These are phyloP conservation scores for Pogonomyrmex barbatus DNA, from an alignment of 1,140 invertebrate species.

Conservation along the genomic window DNA sequence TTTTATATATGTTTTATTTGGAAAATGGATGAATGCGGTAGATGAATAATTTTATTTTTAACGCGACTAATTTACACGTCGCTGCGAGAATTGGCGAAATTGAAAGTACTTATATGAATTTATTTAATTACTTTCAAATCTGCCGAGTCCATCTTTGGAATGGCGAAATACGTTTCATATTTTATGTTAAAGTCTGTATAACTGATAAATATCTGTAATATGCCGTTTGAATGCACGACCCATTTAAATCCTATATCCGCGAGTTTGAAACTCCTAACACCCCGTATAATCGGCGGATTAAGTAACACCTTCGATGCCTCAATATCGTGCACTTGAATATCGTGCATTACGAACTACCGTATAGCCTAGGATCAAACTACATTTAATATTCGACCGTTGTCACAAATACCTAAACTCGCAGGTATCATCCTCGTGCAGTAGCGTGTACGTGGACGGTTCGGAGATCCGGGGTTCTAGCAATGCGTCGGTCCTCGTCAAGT, in stretches of 20 bases:
- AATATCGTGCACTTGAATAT: background rate
- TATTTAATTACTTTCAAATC: background rate
- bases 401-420: constrained; percentile 81
- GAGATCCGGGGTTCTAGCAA: constrained; percentile 98
- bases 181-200: background rate
- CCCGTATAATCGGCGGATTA: background rate
- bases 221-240: background rate
- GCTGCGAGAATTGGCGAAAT: background rate
- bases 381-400: background rate
- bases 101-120: background rate
- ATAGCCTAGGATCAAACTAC: constrained; percentile 2
- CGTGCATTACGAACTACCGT: background rate
- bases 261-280: constrained; percentile 14
- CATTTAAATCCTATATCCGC: constrained; percentile 21
- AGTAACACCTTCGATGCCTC: background rate
- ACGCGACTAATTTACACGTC: background rate
- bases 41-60: background rate
- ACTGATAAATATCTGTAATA: background rate
- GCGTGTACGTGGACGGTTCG: constrained; percentile 98
- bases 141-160: background rate
- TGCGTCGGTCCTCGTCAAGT: constrained; percentile 97
- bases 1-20: background rate
- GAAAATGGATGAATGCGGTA: background rate
- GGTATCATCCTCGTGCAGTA: constrained; percentile 98
- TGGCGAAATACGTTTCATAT: background rate